Percentiles rank a stretch among this genome's conserved stretches.
These are phyloP conservation scores for Hiodon alosoides DNA, from an alignment of 2,113 vertebrate species.

Conservation along the genomic window DNA sequence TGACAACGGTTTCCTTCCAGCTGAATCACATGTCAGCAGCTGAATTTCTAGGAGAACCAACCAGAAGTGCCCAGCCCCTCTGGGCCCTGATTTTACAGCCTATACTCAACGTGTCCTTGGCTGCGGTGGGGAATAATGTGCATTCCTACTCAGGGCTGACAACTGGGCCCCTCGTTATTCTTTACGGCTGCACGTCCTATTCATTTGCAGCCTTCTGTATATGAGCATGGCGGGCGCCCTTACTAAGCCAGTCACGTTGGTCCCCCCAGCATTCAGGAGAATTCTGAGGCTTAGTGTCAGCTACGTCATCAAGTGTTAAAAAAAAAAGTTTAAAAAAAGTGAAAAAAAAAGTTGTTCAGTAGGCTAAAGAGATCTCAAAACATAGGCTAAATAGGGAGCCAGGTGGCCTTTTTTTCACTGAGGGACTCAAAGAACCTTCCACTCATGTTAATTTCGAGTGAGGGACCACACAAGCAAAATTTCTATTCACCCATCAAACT, in stretches of 20 bases:
- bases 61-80: neutral
- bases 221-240: too few species aligned
- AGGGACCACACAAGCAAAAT: neutral
- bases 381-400: neutral
- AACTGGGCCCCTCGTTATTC: neutral
- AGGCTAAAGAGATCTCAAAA: neutral
- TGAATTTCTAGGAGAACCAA: too few species aligned
- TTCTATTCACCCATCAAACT: neutral
- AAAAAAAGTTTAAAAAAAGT: too few species aligned
- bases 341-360: neutral
- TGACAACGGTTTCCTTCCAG: too few species aligned
- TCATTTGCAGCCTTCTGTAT: neutral
- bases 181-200: neutral
- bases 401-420: too few species aligned
- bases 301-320: neutral
- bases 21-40: too few species aligned
- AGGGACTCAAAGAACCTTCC: neutral
- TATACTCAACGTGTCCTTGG: neutral
- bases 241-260: neutral
- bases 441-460: neutral
- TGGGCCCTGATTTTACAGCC: neutral
- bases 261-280: neutral
- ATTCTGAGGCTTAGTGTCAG: neutral
- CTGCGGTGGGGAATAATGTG: neutral
- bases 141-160: neutral